Base-by-base conservation (phyloP, 1,140 invertebrate species). In the Coboldia fuscipes region DNA sequence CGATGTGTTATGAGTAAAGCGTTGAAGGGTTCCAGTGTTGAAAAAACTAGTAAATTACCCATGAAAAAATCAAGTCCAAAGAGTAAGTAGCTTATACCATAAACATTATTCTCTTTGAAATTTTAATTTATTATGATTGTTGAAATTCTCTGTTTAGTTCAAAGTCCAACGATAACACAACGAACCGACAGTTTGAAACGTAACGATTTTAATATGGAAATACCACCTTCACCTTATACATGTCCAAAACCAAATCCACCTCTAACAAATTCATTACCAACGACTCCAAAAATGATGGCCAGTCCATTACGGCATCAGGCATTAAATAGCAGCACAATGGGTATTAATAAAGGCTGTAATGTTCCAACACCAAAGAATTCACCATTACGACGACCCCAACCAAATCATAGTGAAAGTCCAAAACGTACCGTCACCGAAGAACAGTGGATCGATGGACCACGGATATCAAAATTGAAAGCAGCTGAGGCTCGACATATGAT, bases 391-490 rank as follows among this genome's bases (percentile, higher is more conserved):
- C 37, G 46, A 42, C 55, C 47, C 28, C 40, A 50, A 33, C 41
- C 56, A 20, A 39, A 37, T 3, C 39, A 39, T 29, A 55, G 42
- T 0, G 58, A 51, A 15, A 49, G 47, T 20, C 45, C 48, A 10
- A 43, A 56, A 42, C 39, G 47, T 1, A 45, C 62, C 50, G 41
- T 62, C 42, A 46, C 63, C 41, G 84, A 90, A 43, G 88, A 94
- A 48, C 81, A 89, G 46, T 96, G 89, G 89, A 84, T 96, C 34
- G 89, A 96, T 59, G 89, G 89, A 2, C 89, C 89, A 0, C 68
- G 81, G 45, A 79, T 88, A 42, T 75, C 77, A 0, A 79, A 80
- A 44, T 78, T 72, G 7, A 75, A 73, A 49, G 69, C 83, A n/a
- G 77, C 74, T 0, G 79, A 82, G 55, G 78, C 73, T 0, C 57